Percentiles rank a stretch among this genome's conserved stretches.
Conservation (phyloP, 1,140 invertebrate species). For the Listronotus oregonensis region DNA sequence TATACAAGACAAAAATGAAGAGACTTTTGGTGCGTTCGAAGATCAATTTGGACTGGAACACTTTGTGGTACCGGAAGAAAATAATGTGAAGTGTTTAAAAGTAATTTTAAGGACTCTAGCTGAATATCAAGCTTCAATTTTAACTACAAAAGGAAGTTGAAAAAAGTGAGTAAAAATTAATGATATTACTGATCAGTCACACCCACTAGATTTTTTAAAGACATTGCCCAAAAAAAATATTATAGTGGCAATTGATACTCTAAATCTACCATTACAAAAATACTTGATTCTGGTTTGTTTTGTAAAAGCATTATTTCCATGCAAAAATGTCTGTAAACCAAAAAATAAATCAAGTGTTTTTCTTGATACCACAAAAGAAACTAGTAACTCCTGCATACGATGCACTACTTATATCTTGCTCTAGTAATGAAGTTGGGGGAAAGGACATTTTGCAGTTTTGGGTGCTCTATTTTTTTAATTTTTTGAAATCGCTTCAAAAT, state of each 20-base stretch:
- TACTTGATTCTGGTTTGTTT: not conserved
- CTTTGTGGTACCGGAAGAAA: not conserved
- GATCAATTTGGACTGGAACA: not conserved
- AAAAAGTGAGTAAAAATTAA: not conserved
- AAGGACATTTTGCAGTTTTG: slow-evolving; percentile 14
- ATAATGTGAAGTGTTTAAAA: slow-evolving; percentile 3
- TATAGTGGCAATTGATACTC: not conserved
- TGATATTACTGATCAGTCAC: not conserved
- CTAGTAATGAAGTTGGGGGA: slow-evolving; percentile 26
- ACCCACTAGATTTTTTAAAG: slow-evolving; percentile 3
- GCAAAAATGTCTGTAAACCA: slow-evolving; percentile 15
- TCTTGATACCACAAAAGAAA: not conserved
- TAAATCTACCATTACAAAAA: slow-evolving; percentile 6
- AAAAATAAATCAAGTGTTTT: not conserved
- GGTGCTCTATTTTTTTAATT: slow-evolving; percentile 11
- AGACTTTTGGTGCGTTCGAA: not conserved
- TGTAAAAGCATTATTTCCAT: slow-evolving; percentile 7
- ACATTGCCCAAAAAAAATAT: not conserved
- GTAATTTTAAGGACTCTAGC: slow-evolving; percentile 10
- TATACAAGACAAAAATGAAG: not conserved
- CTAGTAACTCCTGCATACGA: slow-evolving; percentile 20
- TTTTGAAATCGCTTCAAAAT: not conserved
- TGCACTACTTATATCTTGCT: slow-evolving; percentile 25
- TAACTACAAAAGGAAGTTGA: not conserved
- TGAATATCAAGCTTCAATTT: slow-evolving; percentile 2